A percentile compares a stretch with the other conserved stretches of the same genome.
phyloP scores from a whole-genome alignment of 2,888 invertebrate species.

The Cyaniris semiargus region DNA sequence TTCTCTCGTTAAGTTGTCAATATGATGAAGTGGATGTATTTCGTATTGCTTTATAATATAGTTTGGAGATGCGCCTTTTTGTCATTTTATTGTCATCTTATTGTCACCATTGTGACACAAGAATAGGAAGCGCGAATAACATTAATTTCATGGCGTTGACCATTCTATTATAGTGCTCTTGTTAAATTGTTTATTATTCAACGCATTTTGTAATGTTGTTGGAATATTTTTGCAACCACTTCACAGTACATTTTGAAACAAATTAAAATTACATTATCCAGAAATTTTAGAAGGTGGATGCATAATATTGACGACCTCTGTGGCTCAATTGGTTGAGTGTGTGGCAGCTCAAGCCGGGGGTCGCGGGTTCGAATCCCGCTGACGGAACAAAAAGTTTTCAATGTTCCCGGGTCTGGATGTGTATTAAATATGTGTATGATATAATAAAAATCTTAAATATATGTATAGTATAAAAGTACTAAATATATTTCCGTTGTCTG shows the following conservation, averaged over 20 bases:
- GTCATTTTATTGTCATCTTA: background rate
- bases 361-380: no score
- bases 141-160: background rate
- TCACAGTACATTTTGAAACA: background rate
- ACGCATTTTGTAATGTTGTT: background rate
- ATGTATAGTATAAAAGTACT: no score
- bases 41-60: background rate
- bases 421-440: no score
- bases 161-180: background rate
- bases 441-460: no score
- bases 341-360: no score
- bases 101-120: background rate
- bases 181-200: background rate
- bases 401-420: no score
- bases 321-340: no score
- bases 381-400: no score
- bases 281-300: no score
- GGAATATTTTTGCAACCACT: background rate
- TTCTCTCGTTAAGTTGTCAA: background rate
- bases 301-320: no score
- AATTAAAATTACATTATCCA: no score
- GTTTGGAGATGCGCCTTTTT: background rate
- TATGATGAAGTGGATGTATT: background rate
- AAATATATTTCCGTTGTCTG: no score
- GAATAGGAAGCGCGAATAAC: background rate